Evolutionary conservation across 2,888 invertebrate genomes (phyloP).

Genomic region (Tachina fera): DNA sequence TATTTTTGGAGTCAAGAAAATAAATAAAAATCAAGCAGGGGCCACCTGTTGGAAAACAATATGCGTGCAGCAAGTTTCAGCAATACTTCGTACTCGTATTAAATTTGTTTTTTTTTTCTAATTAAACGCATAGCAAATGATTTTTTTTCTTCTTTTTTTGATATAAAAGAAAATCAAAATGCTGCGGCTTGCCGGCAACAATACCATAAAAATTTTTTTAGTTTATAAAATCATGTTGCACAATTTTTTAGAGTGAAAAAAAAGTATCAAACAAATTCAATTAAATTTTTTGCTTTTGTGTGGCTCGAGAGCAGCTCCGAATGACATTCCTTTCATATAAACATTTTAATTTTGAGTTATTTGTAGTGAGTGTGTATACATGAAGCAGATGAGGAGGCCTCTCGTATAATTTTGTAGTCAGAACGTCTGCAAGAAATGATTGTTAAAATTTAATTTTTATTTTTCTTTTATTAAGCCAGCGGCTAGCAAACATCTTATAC

Average conservation of each 20-base stretch:
- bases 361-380: not conserved
- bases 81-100: not conserved
- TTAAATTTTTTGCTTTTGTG: conserved; percentile 44
- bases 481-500: conserved; percentile 59
- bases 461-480: conserved; percentile 44
- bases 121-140: conserved; percentile 61
- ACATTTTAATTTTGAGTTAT: conserved; percentile 32
- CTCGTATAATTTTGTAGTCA: conserved; percentile 38
- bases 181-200: conserved; percentile 17
- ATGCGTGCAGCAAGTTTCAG: conserved; percentile 56
- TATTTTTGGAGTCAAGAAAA: not conserved
- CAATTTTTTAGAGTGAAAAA: conserved; percentile 44
- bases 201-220: conserved; percentile 22
- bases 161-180: not conserved
- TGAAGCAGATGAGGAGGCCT: not conserved
- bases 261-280: conserved; percentile 53
- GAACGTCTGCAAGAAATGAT: conserved; percentile 58
- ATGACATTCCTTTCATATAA: conserved; percentile 47
- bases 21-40: conserved; percentile 4
- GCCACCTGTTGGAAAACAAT: conserved; percentile 50
- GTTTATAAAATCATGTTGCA: conserved; percentile 54
- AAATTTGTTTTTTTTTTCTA: conserved; percentile 35
- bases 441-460: conserved; percentile 36
- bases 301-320: conserved; percentile 35
- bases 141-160: too few species aligned